phyloP scores from a whole-genome alignment of 2,797 vertebrate species.

The Poecilia wingei region DNA sequence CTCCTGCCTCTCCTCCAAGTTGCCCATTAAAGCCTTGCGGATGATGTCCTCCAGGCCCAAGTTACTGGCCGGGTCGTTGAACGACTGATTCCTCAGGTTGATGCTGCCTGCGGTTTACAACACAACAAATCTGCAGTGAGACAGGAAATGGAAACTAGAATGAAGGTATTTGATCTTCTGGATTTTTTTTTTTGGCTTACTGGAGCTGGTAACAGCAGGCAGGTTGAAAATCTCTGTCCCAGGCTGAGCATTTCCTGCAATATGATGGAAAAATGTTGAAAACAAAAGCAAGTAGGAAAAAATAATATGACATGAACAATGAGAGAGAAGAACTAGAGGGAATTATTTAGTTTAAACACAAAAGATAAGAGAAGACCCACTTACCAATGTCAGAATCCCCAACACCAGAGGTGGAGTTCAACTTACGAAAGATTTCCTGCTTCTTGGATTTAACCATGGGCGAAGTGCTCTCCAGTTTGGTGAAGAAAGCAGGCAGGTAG shows the following conservation, averaged over 20 bases:
- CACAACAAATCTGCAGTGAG: constrained; percentile 28
- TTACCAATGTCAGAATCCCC: constrained; percentile 97
- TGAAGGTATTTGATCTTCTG: background rate
- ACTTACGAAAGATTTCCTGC: constrained; percentile 99
- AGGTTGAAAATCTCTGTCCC: constrained; percentile 99
- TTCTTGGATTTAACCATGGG: constrained; percentile 99
- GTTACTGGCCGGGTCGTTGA: constrained; percentile 95
- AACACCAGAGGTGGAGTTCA: constrained; percentile 95
- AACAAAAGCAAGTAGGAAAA: constrained; percentile 3
- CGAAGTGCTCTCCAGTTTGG: constrained; percentile 96
- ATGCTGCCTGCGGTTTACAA: constrained; percentile 83
- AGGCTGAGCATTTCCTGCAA: constrained; percentile 94
- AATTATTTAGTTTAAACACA: background rate
- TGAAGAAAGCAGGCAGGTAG: constrained; percentile 97
- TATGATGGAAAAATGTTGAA: constrained; percentile 27
- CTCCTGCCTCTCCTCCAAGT: constrained; percentile 94
- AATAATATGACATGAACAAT: constrained; percentile 12
- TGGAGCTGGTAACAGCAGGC: constrained; percentile 95
- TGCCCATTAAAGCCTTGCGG: constrained; percentile 98
- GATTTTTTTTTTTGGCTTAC: constrained; percentile 76
- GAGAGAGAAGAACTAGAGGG: constrained; percentile 12
- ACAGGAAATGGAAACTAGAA: constrained; percentile 7
- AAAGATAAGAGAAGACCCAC: constrained; percentile 72
- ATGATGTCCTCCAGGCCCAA: constrained; percentile 98
- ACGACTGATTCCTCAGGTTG: constrained; percentile 93